A percentile compares a stretch with the other conserved stretches of the same genome.
phyloP scores from a whole-genome alignment of 2,797 vertebrate genomes.

The Anniella stebbinsi region DNA sequence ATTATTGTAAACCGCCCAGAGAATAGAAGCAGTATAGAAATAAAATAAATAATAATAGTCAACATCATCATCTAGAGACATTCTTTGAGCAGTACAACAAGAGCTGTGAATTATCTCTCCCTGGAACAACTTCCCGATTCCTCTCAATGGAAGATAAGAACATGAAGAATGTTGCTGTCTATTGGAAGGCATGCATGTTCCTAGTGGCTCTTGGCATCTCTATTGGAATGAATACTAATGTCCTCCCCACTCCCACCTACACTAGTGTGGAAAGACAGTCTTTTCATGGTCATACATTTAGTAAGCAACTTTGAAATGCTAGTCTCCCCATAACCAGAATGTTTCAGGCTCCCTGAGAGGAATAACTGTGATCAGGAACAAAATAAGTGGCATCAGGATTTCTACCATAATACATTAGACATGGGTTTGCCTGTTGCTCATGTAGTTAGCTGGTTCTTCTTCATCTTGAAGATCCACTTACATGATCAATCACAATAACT shows the following conservation, averaged over 20 bases:
- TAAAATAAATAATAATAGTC: too few species aligned
- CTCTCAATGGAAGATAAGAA: not conserved
- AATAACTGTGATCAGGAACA: not conserved
- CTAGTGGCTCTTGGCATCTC: too few species aligned
- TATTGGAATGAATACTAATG: not conserved
- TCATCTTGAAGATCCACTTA: not conserved
- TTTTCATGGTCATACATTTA: not conserved
- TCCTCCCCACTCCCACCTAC: too few species aligned
- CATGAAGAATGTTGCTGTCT: not conserved
- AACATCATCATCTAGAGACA: not conserved
- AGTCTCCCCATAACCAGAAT: not conserved
- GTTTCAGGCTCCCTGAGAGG: not conserved
- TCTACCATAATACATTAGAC: not conserved
- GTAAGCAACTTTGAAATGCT: not conserved
- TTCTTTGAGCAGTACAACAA: not conserved
- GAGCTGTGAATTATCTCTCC: not conserved
- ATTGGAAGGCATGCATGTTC: not conserved
- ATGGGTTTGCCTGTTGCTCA: not conserved
- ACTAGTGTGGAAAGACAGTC: not conserved
- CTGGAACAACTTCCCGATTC: not conserved
- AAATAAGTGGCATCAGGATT: not conserved
- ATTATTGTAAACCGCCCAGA: too few species aligned
- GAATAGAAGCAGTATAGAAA: too few species aligned
- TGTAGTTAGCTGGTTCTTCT: constrained; percentile 7
- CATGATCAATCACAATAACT: constrained; percentile 54